These are phyloP conservation scores for Macrosteles quadrilineatus DNA, from an alignment of 1,140 invertebrate genomes.

Conservation along the genomic window DNA sequence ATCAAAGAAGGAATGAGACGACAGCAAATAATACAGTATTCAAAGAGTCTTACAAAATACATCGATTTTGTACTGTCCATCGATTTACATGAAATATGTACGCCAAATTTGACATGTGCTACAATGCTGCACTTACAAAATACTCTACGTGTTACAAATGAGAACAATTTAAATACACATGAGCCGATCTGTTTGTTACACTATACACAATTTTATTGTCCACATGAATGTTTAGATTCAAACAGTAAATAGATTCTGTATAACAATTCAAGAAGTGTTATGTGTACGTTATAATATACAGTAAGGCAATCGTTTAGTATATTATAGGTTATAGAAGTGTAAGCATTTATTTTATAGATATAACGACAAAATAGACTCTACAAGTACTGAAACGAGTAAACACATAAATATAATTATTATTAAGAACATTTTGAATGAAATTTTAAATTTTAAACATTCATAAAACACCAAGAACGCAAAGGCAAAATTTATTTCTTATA, in stretches of 20 bases:
- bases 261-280: neutral
- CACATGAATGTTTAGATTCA: neutral
- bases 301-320: neutral
- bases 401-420: neutral
- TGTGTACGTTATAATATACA: neutral
- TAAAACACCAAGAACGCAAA: neutral
- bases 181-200: too few species aligned
- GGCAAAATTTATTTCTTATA: neutral
- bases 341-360: too few species aligned
- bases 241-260: neutral
- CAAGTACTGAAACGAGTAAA: neutral
- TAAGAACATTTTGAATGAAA: neutral
- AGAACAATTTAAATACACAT: neutral
- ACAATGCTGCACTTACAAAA: neutral
- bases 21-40: neutral
- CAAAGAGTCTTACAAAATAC: neutral
- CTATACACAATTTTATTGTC: neutral
- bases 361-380: neutral
- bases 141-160: neutral
- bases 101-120: neutral
- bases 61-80: neutral
- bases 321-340: neutral
- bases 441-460: neutral
- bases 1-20: too few species aligned
- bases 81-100: neutral